Conservation (phyloP, 1,140 invertebrate genomes). For the Rhagoletis pomonella region DNA sequence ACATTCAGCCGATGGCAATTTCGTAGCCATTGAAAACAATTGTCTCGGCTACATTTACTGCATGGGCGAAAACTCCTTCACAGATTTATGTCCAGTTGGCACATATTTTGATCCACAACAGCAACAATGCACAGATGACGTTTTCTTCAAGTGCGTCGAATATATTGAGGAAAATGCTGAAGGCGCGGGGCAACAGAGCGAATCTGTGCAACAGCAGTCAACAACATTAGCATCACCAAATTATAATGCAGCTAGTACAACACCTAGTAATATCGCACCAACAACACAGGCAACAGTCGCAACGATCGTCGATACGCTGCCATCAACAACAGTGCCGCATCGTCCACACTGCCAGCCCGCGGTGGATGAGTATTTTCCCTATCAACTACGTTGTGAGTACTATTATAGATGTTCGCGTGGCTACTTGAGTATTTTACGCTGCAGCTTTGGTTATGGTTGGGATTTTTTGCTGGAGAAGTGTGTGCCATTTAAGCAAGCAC, state of each 20-base stretch:
- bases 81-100: conserved; percentile 64
- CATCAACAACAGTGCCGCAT: not conserved
- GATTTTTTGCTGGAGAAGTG: conserved; percentile 62
- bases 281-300: not conserved
- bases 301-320: not conserved
- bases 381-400: conserved; percentile 67
- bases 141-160: conserved; percentile 59
- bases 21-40: conserved; percentile 63
- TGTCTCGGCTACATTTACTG: conserved; percentile 68
- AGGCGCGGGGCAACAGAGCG: not conserved
- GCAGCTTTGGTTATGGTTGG: conserved; percentile 65
- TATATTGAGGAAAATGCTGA: not conserved
- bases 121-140: conserved; percentile 66
- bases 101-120: conserved; percentile 66
- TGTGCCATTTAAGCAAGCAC: conserved; percentile 58
- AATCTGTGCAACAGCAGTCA: not conserved
- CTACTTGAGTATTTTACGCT: conserved; percentile 66
- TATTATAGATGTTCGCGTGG: conserved; percentile 66
- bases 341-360: conserved; percentile 62
- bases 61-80: conserved; percentile 64
- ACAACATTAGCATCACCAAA: conserved; percentile 21
- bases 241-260: not conserved
- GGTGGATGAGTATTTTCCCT: conserved; percentile 61
- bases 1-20: conserved; percentile 56
- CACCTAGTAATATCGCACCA: not conserved